These are phyloP conservation scores for Callyntrura guangdongensis DNA, from an alignment of 2,888 invertebrate genomes.

Conservation along the genomic window DNA sequence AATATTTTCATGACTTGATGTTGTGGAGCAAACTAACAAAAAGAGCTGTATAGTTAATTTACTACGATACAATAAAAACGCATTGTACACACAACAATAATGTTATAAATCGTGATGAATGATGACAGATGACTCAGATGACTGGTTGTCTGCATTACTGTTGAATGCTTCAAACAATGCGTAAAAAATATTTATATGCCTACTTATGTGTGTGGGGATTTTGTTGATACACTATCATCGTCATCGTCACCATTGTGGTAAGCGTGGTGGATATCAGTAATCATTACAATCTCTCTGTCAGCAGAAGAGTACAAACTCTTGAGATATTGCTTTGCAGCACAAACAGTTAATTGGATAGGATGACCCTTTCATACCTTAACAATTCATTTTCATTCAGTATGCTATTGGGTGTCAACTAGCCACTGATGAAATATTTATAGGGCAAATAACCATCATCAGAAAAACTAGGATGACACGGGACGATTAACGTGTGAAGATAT, in stretches of 20 bases:
- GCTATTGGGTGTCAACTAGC: conserved; percentile 29
- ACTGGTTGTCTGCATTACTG: neutral
- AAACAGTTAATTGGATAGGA: conserved; percentile 45
- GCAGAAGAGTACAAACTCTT: neutral
- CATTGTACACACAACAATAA: neutral
- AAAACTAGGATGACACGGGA: neutral
- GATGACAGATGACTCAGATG: conserved; percentile 7
- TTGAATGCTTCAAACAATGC: conserved; percentile 1
- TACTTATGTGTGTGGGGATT: neutral
- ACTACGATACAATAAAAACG: no score
- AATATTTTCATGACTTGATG: no score
- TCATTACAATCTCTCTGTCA: neutral
- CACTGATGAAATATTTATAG: conserved; percentile 48
- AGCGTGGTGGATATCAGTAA: neutral
- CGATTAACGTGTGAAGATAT: neutral
- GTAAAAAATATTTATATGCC: neutral
- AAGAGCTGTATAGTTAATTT: no score
- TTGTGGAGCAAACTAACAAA: no score
- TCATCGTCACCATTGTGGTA: no score
- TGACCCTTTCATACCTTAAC: conserved; percentile 28
- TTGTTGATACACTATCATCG: no score
- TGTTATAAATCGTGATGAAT: conserved; percentile 5
- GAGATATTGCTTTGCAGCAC: conserved; percentile 10
- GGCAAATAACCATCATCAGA: neutral
- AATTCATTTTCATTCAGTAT: conserved; percentile 34